A percentile compares a stretch with the other conserved stretches of the same genome.
Conservation (phyloP, 1,140 invertebrate genomes). For the Heliothis subflexa region DNA sequence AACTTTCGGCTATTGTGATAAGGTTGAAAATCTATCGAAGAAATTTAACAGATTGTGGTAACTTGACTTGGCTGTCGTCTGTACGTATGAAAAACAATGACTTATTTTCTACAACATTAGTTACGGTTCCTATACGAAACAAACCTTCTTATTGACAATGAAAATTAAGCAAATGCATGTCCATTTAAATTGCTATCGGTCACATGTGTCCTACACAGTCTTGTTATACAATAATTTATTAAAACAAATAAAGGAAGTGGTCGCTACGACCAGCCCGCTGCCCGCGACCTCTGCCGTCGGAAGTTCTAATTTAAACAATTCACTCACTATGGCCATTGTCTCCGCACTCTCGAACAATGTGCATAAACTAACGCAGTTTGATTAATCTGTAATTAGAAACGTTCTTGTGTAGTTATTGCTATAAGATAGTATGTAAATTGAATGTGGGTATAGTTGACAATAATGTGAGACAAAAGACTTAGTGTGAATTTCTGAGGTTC, state of each 20-base stretch:
- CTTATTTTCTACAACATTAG: not conserved
- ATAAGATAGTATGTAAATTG: too few relatives aligned
- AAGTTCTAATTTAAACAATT: slow-evolving; percentile 76
- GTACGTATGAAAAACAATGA: not conserved
- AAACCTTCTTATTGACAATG: not conserved
- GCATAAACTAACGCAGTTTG: slow-evolving; percentile 8
- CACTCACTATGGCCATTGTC: slow-evolving; percentile 60
- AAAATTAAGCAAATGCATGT: not conserved
- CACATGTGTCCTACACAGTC: slow-evolving; percentile 23
- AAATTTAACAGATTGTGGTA: too few relatives aligned
- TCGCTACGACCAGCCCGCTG: slow-evolving; percentile 4
- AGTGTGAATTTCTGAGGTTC: too few relatives aligned
- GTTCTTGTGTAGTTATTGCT: too few relatives aligned
- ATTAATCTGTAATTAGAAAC: not conserved
- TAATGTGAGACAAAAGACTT: too few relatives aligned
- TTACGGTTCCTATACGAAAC: not conserved
- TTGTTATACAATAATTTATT: slow-evolving; percentile 27
- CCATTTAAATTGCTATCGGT: not conserved
- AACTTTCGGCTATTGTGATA: too few relatives aligned
- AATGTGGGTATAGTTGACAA: too few relatives aligned
- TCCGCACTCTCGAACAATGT: slow-evolving; percentile 44
- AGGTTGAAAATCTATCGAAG: too few relatives aligned
- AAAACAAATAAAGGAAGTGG: slow-evolving; percentile 43
- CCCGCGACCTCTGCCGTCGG: slow-evolving; percentile 51
- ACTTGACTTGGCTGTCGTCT: too few relatives aligned